Evolutionary conservation across 1,140 invertebrate genomes (phyloP).

Genomic region (Drosophila nigrodunni): DNA sequence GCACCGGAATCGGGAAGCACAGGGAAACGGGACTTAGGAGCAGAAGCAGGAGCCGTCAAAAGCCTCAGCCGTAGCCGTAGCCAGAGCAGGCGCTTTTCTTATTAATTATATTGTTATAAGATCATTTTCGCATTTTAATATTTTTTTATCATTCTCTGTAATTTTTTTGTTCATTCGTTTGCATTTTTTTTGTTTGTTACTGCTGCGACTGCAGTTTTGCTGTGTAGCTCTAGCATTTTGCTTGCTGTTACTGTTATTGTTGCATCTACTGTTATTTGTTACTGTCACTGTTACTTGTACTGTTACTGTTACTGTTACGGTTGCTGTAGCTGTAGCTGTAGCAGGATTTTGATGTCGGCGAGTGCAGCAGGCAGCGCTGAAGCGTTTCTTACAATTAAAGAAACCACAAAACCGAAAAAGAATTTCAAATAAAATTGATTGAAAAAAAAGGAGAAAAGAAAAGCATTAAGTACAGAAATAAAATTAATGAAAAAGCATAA

Average conservation of each 20-base stretch:
- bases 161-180: constrained; percentile 34
- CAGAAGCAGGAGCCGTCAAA: constrained; percentile 78
- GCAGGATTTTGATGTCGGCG: constrained; percentile 52
- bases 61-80: constrained; percentile 62
- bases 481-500: constrained; percentile 26
- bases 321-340: constrained; percentile 45
- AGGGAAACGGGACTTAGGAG: constrained; percentile 81
- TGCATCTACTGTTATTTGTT: constrained; percentile 1
- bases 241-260: constrained; percentile 30
- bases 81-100: constrained; percentile 55
- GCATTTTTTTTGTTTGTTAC: constrained; percentile 27
- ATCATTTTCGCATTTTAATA: constrained; percentile 9
- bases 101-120: constrained; percentile 7
- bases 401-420: constrained; percentile 32
- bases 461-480: constrained; percentile 4
- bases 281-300: constrained; percentile 32
- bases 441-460: constrained; percentile 2
- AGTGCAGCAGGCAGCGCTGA: constrained; percentile 55
- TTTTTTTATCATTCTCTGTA: constrained; percentile 28
- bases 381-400: constrained; percentile 50
- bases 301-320: constrained; percentile 31
- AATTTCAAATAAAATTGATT: constrained; percentile 2
- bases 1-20: constrained; percentile 81
- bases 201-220: constrained; percentile 26
- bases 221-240: constrained; percentile 11